Evolutionary conservation across 2,888 invertebrate genomes (phyloP).

Genomic region (Cantharis rustica): DNA sequence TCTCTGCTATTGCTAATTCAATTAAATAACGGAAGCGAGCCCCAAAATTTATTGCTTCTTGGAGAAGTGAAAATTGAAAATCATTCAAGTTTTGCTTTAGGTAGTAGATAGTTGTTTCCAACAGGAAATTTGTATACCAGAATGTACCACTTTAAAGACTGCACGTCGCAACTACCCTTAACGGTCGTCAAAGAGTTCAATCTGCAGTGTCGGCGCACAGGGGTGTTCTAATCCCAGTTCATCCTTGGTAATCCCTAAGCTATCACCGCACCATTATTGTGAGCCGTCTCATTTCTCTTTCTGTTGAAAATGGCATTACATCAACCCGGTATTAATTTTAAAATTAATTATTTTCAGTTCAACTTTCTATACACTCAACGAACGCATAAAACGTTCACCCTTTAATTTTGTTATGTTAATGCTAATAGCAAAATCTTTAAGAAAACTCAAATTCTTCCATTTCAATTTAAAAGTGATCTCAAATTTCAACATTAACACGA

Average conservation of each 20-base stretch:
- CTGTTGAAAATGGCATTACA: slow-evolving; percentile 30
- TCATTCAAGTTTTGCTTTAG: neutral
- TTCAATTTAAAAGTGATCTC: slow-evolving; percentile 20
- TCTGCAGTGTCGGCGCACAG: slow-evolving; percentile 38
- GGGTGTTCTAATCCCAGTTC: slow-evolving; percentile 49
- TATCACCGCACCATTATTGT: slow-evolving; percentile 50
- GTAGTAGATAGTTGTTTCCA: neutral
- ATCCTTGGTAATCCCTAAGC: slow-evolving; percentile 49
- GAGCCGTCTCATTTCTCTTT: slow-evolving; percentile 45
- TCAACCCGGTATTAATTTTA: slow-evolving; percentile 6
- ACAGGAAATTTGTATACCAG: slow-evolving; percentile 16
- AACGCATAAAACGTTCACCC: neutral
- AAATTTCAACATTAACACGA: slow-evolving; percentile 44
- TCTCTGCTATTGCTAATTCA: neutral
- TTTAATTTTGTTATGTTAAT: neutral
- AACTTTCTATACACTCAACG: neutral
- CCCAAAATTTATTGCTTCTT: neutral
- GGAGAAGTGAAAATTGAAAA: neutral
- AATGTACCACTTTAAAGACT: slow-evolving; percentile 12
- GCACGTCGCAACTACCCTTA: slow-evolving; percentile 19
- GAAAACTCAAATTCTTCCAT: neutral
- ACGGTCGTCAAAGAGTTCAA: slow-evolving; percentile 37
- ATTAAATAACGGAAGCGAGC: neutral
- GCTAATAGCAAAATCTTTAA: neutral
- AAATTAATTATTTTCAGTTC: neutral